Evolutionary conservation across 2,888 invertebrate species (phyloP).

Genomic region (Lochmaea capreae): DNA sequence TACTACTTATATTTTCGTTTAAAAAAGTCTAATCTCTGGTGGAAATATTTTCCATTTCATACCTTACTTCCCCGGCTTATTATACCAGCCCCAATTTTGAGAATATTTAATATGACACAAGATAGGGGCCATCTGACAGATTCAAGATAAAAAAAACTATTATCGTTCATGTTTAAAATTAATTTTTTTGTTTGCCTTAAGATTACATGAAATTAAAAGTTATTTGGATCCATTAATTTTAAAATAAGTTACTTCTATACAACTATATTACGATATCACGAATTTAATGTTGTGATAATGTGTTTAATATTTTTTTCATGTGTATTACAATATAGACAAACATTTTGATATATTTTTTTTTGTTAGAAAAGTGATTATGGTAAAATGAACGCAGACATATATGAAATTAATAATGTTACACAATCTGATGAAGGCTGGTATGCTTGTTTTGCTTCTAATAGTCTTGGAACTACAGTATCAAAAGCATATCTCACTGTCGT

Average conservation of each 20-base stretch:
- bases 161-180: not conserved
- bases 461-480: conserved; percentile 81
- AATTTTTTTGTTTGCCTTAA: not conserved
- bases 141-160: no score
- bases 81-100: no score
- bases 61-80: no score
- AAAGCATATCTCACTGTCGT: conserved; percentile 87
- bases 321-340: conserved; percentile 35
- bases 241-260: not conserved
- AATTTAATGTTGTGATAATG: not conserved
- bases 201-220: not conserved
- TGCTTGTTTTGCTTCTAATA: conserved; percentile 92
- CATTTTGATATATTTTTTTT: conserved; percentile 15
- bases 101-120: not conserved
- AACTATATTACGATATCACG: no score
- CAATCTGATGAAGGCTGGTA: conserved; percentile 94
- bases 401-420: conserved; percentile 87
- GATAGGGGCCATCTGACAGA: not conserved
- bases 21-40: no score
- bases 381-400: conserved; percentile 71
- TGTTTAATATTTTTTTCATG: not conserved
- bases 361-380: conserved; percentile 51
- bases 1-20: no score
- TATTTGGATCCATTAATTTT: not conserved
- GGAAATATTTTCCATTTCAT: no score